Evolutionary conservation across 2,888 invertebrate species (phyloP).

Genomic region (Mesoligia furuncula): DNA sequence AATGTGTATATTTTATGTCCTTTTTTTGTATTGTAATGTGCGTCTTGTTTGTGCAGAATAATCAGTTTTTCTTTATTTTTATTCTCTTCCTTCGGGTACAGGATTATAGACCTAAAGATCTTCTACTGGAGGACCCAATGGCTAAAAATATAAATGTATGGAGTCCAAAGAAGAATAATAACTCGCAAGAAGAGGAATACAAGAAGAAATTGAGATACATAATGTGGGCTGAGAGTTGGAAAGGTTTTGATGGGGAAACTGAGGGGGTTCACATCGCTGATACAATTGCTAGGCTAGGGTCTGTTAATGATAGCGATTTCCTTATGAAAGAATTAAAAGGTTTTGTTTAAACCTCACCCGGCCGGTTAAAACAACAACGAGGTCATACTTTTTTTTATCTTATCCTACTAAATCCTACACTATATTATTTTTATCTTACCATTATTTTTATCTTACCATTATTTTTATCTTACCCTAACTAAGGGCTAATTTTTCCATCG

Average conservation of each 20-base stretch:
- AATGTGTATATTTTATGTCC: too few relatives aligned
- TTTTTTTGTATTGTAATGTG: too few relatives aligned
- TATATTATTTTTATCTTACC: neutral
- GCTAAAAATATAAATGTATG: neutral
- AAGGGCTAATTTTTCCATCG: too few relatives aligned
- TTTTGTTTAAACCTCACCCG: neutral
- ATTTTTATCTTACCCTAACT: too few relatives aligned
- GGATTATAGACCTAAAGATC: rapidly evolving
- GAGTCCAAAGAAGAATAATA: neutral
- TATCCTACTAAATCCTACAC: too few relatives aligned
- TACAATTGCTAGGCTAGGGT: neutral
- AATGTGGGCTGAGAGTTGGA: slow-evolving; percentile 1
- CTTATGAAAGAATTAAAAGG: slow-evolving; percentile 10
- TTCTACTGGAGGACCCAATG: neutral
- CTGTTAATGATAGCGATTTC: neutral
- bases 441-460: too few relatives aligned
- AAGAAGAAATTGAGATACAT: neutral
- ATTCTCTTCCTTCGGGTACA: neutral
- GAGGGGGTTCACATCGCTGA: neutral
- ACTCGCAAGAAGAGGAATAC: slow-evolving; percentile 8
- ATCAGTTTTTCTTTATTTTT: neutral
- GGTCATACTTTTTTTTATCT: too few relatives aligned
- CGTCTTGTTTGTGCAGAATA: neutral
- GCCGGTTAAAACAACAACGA: neutral
- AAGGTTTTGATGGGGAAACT: neutral